Conservation (phyloP, 2,888 invertebrate species). For the Strigamia transsilvanica region DNA sequence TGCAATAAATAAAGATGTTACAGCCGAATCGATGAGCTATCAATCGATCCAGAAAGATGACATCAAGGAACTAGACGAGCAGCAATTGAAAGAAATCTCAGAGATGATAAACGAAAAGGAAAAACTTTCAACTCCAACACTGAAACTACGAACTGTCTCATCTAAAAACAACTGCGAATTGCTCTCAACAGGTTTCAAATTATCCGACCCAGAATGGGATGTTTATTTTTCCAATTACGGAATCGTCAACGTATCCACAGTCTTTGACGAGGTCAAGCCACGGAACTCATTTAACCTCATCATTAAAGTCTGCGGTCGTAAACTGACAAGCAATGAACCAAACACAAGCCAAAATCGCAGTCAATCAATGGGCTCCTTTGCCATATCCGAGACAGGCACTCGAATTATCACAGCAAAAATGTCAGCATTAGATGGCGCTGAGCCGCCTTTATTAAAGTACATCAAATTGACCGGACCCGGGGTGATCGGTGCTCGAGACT, state of each 20-base stretch:
- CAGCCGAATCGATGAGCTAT: neutral
- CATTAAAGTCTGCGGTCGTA: neutral
- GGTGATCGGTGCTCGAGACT: neutral
- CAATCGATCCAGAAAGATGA: neutral
- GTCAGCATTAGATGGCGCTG: neutral
- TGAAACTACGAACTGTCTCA: neutral
- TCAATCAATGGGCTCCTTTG: neutral
- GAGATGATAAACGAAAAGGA: neutral
- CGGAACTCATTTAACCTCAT: neutral
- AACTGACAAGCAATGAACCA: neutral
- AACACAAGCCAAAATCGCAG: neutral
- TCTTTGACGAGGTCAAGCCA: neutral
- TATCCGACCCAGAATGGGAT: constrained; percentile 23
- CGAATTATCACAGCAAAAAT: neutral
- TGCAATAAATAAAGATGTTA: neutral
- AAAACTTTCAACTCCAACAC: neutral
- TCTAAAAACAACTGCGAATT: neutral
- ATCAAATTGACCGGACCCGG: neutral
- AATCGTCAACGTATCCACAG: neutral
- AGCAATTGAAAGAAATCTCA: neutral
- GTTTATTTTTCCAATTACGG: neutral
- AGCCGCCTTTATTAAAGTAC: neutral
- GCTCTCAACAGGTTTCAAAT: neutral
- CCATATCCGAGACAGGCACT: neutral
- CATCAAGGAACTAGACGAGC: neutral